Evolutionary conservation across 2,888 invertebrate species (phyloP), one percentile per base, ranked within the genome.

Genomic region (Acleris literana): DNA sequence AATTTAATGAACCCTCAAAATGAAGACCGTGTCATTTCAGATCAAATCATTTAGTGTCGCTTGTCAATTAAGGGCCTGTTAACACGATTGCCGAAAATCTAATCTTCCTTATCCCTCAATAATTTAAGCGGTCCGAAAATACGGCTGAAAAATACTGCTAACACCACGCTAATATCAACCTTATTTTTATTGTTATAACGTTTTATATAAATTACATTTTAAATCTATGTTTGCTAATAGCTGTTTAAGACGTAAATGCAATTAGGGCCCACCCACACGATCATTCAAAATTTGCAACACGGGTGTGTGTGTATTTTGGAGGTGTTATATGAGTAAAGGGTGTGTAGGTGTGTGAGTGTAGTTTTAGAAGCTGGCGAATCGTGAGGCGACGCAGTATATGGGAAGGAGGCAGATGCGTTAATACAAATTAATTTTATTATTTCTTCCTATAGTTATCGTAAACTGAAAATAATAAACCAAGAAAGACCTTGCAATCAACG

Each of bases 271-370:
- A 64, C 71, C 58, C 69, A 70, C 71, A 65, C 71, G 71, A 72
- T 75, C 76, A 77, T 78, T 72, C 74, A 73, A 74, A 79, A 77
- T 76, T 72, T 72, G 60, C 68, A 70, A 60, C 66, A 68, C 49
- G 67, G 18, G 69, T 70, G 71, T 68, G 72, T 69, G 71, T 70
- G 73, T 71, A 46, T 17, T 68, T 69, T 67, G 71, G 83, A 85
- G 87, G 87, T 86, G 82, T 87, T 83, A 71, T 77, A 82, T 9
- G 9, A 80, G 83, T 83, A 81, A 85, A 82, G 79, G 81, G 81
- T 72, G 78, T 81, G 81, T 72, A 77, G 80, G 77, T 17, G 88
- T 87, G 87, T 83, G 90, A 81, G 88, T 82, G 85, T 90, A 89
- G 89, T 89, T 87, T 87, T 83, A 84, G 84, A 79, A 83, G 83